Evolutionary conservation across 2,797 vertebrate genomes (phyloP), one percentile per base, ranked within the genome.

Genomic region (Sebastes kiyomatsui): DNA sequence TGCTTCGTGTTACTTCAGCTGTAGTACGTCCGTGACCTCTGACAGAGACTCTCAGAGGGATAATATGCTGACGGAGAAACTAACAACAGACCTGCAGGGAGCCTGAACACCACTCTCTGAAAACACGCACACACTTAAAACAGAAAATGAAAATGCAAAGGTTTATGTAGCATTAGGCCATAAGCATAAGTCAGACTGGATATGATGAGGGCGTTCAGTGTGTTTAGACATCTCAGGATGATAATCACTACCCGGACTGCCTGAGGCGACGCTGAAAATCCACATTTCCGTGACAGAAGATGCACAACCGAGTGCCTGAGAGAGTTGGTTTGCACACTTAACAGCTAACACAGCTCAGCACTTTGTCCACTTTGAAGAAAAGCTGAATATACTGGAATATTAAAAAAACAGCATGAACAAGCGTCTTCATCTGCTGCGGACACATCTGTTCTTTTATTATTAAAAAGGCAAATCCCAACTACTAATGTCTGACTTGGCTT

Each of bases 21-120:
- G 73, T 64, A 32, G 62, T n/a, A n/a, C 18, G 46, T 35, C 65
- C 56, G 10, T 83, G 87, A 90, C 77, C 83, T 84, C 83, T 46
- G 75, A 85, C 66, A 32, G 77, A 84, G 62, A 55, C 73, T 67
- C 59, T 75, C 49, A 33, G 38, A 2, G 49, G 54, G 49, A 78
- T 72, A 20, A 64, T 22, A 35, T 33, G 28, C 64, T 27, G 62
- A 72, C 27, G 20, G 67, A 67, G 70, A 67, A 65, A 79, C 77
- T 61, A 56, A 22, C 27, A 72, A 22, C 46, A 23, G 22, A 7
- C 4, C 35, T 62, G 49, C 7, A 16, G 46, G 25, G 35, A 55
- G 8, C 65, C 20, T 75, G 11, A 42, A 10, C 10, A 22, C 32
- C 42, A 2, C 13, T 25, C 38, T 20, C 49, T 49, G 46, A 20